These are phyloP conservation scores for Caenorhabditis sp. DNA, from an alignment of 2,888 invertebrate species.

Conservation along the genomic window DNA sequence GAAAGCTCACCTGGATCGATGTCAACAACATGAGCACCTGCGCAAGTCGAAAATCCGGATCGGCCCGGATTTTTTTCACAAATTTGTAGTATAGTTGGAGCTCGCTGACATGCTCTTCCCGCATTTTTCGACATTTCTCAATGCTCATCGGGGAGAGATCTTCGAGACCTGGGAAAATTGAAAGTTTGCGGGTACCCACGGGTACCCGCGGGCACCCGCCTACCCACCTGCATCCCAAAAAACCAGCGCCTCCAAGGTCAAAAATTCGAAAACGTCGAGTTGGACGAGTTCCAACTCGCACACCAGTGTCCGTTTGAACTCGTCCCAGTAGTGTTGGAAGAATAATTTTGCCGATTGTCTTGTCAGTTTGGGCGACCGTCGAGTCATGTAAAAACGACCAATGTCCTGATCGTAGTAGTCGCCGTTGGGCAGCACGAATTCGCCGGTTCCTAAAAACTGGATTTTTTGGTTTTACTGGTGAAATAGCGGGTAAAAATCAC, in stretches of 20 bases:
- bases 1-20: constrained; percentile 7
- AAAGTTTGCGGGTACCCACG: too few species aligned
- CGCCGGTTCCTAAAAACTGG: constrained; percentile 10
- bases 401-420: constrained; percentile 26
- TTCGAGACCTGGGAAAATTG: constrained; percentile 4
- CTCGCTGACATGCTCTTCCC: constrained; percentile 24
- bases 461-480: too few species aligned
- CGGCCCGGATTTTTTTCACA: constrained; percentile 26
- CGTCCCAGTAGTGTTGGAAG: constrained; percentile 33
- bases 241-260: constrained; percentile 19
- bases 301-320: constrained; percentile 28
- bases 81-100: constrained; percentile 29
- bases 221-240: constrained; percentile 25
- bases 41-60: constrained; percentile 28
- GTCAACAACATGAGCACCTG: constrained; percentile 7
- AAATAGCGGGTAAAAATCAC: too few species aligned
- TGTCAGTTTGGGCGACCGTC: too few species aligned
- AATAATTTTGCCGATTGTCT: neutral
- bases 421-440: constrained; percentile 30
- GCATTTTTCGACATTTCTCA: constrained; percentile 20
- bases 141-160: constrained; percentile 16
- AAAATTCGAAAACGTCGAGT: constrained; percentile 26
- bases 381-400: constrained; percentile 21
- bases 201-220: too few species aligned
- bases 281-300: constrained; percentile 22